phyloP scores from a whole-genome alignment of 2,113 vertebrate species.

The Oncorhynchus keta region DNA sequence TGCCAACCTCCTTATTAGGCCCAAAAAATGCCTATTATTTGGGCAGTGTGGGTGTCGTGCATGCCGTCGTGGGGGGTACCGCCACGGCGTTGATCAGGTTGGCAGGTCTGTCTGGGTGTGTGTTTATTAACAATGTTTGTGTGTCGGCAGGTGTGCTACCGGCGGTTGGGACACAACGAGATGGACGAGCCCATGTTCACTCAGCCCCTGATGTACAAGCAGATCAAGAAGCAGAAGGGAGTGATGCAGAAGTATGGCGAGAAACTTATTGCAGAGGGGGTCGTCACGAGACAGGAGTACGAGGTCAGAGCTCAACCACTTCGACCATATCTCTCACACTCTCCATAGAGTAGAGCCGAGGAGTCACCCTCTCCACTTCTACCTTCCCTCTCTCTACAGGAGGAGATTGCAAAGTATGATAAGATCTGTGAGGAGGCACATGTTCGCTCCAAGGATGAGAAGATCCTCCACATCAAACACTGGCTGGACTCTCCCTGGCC shows the following conservation, averaged over 20 bases:
- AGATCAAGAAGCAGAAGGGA: slow-evolving; percentile 95
- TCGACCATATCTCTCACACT: not conserved
- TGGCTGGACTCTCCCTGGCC: slow-evolving; percentile 99
- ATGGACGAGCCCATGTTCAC: slow-evolving; percentile 99
- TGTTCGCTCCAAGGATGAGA: slow-evolving; percentile 92
- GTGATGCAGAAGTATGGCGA: slow-evolving; percentile 95
- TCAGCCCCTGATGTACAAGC: slow-evolving; percentile 97
- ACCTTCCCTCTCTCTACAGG: slow-evolving; percentile 70
- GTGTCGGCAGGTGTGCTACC: slow-evolving; percentile 85
- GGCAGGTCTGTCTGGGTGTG: not conserved
- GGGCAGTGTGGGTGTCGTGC: too few relatives aligned
- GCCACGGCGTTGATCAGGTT: not conserved
- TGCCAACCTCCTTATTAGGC: too few relatives aligned
- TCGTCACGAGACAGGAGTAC: slow-evolving; percentile 89
- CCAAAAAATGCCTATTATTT: too few relatives aligned
- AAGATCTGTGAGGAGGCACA: slow-evolving; percentile 97
- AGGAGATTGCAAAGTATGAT: slow-evolving; percentile 95
- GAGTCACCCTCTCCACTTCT: not conserved
- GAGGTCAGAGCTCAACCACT: slow-evolving; percentile 75
- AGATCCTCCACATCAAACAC: slow-evolving; percentile 98
- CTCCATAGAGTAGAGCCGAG: not conserved
- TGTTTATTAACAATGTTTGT: not conserved
- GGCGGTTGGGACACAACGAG: slow-evolving; percentile 95
- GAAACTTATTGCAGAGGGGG: slow-evolving; percentile 88
- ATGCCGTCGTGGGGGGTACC: too few relatives aligned